Percentiles rank a stretch among this genome's conserved stretches.
These are phyloP conservation scores for Telenomus remus DNA, from an alignment of 1,140 invertebrate species.

Conservation along the genomic window DNA sequence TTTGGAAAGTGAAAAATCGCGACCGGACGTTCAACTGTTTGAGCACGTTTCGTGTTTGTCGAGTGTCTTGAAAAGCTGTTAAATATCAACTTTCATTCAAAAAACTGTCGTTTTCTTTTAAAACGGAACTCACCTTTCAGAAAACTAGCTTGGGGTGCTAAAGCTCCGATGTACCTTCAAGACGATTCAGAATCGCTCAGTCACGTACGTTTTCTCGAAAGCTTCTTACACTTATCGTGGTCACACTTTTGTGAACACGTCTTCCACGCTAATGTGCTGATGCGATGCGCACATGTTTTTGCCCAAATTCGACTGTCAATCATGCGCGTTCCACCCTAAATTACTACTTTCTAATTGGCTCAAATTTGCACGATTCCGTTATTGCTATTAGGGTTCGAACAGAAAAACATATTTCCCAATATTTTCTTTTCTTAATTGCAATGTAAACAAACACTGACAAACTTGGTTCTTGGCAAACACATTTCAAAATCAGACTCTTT, in stretches of 20 bases:
- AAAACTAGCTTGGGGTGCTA: constrained; percentile 4
- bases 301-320: constrained; percentile 21
- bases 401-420: no score
- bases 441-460: no score
- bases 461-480: no score
- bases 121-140: constrained; percentile 5
- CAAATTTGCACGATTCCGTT: background rate
- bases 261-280: constrained; percentile 14
- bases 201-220: constrained; percentile 34
- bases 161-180: constrained; percentile 33
- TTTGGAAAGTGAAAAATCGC: no score
- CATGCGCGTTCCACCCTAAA: constrained; percentile 25
- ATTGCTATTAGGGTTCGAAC: background rate
- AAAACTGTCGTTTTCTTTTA: constrained; percentile 14
- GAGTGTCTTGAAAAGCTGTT: background rate
- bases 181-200: constrained; percentile 24
- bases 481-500: no score
- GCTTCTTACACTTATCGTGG: constrained; percentile 30
- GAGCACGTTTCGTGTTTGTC: no score
- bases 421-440: no score
- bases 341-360: constrained; percentile 31
- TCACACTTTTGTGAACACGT: constrained; percentile 21
- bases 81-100: constrained; percentile 27
- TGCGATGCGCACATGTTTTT: constrained; percentile 21
- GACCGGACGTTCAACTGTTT: no score